phyloP scores from a whole-genome alignment of 2,113 vertebrate species.

The Dasyornis broadbenti region DNA sequence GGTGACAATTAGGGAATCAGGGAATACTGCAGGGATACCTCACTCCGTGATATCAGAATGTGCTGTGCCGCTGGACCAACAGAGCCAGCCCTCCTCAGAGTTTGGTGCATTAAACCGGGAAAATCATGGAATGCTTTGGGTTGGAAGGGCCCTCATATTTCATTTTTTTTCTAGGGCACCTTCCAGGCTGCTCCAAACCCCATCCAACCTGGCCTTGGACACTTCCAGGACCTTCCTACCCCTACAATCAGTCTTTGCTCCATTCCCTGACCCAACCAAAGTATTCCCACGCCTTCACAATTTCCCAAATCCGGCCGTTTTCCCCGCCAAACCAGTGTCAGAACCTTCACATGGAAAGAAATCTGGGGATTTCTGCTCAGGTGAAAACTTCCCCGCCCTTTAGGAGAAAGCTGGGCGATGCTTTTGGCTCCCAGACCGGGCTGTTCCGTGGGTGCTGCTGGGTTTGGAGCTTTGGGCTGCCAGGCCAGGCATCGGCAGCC shows the following conservation, averaged over 20 bases:
- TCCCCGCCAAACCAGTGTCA: neutral
- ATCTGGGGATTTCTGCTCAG: neutral
- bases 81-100: neutral
- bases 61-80: neutral
- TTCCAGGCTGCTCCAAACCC: neutral
- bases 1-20: neutral
- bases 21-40: neutral
- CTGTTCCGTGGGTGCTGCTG: neutral
- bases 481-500: conserved; percentile 63
- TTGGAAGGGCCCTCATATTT: neutral
- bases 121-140: neutral
- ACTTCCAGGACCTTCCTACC: neutral
- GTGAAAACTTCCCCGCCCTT: neutral
- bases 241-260: neutral
- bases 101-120: neutral
- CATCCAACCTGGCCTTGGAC: neutral
- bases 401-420: neutral
- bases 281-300: accelerated
- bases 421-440: neutral
- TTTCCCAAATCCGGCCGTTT: neutral
- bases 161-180: neutral
- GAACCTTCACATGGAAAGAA: neutral
- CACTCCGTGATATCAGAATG: neutral
- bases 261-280: neutral
- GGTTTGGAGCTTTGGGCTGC: neutral